A percentile compares a stretch with the other conserved stretches of the same genome.
phyloP scores from a whole-genome alignment of 1,140 invertebrate genomes.

The Aporrectodea caliginosa region DNA sequence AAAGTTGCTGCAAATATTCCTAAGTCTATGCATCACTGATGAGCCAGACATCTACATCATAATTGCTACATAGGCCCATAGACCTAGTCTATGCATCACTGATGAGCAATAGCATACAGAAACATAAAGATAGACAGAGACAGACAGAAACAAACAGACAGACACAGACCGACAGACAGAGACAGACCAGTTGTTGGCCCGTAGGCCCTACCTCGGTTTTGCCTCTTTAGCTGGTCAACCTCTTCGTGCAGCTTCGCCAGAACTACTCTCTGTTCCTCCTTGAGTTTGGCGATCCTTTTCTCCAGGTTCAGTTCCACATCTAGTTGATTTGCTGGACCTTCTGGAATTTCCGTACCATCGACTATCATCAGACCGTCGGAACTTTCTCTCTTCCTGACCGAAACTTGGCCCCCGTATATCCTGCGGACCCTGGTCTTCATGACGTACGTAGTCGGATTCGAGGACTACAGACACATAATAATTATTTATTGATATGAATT shows the following conservation, averaged over 20 bases:
- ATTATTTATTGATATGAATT: too few species aligned
- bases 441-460: too few species aligned
- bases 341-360: background rate
- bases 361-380: background rate
- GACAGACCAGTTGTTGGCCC: background rate
- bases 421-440: too few species aligned
- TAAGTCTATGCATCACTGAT: too few species aligned
- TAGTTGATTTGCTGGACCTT: background rate
- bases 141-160: background rate
- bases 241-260: background rate
- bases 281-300: background rate
- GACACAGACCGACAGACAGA: background rate
- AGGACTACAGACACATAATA: too few species aligned
- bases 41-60: too few species aligned
- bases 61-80: too few species aligned
- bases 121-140: background rate
- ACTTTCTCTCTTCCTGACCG: too few species aligned
- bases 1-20: too few species aligned
- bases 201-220: background rate
- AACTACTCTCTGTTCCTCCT: background rate
- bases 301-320: background rate
- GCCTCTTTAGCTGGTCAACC: background rate
- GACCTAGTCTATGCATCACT: too few species aligned
- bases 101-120: background rate
- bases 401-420: too few species aligned